These are phyloP conservation scores for Anadara kagoshimensis DNA, from an alignment of 1,140 invertebrate species.

Conservation along the genomic window DNA sequence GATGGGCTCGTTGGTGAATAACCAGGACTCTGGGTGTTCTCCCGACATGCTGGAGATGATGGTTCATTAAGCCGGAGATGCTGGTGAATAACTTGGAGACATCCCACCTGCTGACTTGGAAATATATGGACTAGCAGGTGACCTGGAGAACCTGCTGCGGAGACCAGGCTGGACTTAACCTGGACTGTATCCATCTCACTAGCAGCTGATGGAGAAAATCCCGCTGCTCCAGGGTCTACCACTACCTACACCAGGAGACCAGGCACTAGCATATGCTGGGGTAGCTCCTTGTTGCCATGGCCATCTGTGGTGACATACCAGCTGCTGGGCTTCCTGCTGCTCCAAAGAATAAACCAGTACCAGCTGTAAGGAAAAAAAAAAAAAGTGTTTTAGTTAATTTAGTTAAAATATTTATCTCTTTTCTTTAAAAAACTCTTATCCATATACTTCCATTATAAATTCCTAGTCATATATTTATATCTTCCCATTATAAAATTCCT, in stretches of 20 bases:
- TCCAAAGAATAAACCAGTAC: slow-evolving; percentile 93
- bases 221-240: slow-evolving; percentile 96
- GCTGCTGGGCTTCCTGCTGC: slow-evolving; percentile 83
- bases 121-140: slow-evolving; percentile 81
- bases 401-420: too few species aligned
- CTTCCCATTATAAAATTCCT: too few species aligned
- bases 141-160: slow-evolving; percentile 68
- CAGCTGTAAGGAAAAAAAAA: slow-evolving; percentile 57
- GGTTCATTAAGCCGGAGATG: slow-evolving; percentile 80
- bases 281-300: slow-evolving; percentile 95
- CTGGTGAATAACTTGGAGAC: slow-evolving; percentile 81
- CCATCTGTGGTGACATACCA: slow-evolving; percentile 93
- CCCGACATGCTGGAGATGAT: slow-evolving; percentile 78
- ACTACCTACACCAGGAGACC: slow-evolving; percentile 90
- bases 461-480: too few species aligned
- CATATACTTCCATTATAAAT: too few species aligned
- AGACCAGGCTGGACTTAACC: slow-evolving; percentile 83
- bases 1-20: slow-evolving; percentile 76
- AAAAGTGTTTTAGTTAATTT: too few species aligned
- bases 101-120: slow-evolving; percentile 79
- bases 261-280: slow-evolving; percentile 85
- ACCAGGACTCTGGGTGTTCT: slow-evolving; percentile 67
- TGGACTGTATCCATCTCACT: slow-evolving; percentile 71
- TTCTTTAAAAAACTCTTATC: too few species aligned
- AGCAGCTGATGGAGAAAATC: slow-evolving; percentile 88